Base-by-base conservation (phyloP, 2,888 invertebrate species). In the Pediacus dermestoides region DNA sequence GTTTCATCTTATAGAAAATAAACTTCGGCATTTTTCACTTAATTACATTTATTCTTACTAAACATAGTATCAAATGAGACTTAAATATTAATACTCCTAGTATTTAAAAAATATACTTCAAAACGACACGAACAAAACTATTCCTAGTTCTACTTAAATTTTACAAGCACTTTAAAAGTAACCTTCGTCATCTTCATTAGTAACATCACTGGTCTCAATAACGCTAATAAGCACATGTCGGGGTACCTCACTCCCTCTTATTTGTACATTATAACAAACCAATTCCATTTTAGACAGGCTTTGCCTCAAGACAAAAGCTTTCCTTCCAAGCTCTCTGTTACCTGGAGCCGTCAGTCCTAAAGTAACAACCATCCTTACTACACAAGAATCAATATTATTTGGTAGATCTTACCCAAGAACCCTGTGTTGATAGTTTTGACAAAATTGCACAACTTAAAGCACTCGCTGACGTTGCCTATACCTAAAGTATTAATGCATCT, bases 281-380 rank as follows among this genome's bases (percentile, higher is more conserved):
- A 79, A 77, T 64, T 93, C 93, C 58, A 89, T 87, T 70, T 93
- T 93, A 1, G 74, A 55, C 25, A 91, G 74, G 62, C 88, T 91
- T 52, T 83, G 82, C 23, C 80, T 78, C 31, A 90, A 74, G 0
- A 81, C 81, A 22, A 73, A 71, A 30, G 84, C 68, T 68, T 93
- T 93, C 16, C 82, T 76, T 8, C 75, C 70, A 23, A 90, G 66
- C 58, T 89, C 87, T 31, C 76, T 73, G 16, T 73, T 74, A 1
- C 77, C 65, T 16, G 61, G 70, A 3, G 68, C 63, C 18, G 60
- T 60, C 4, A 76, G 61, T 23, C 76, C 74, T 37, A 70, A 59
- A 48, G n/a, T n/a, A n/a, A n/a, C n/a, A n/a, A n/a, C n/a, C n/a
- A n/a, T n/a, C n/a, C n/a, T n/a, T n/a, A n/a, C n/a, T n/a, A n/a